These are phyloP conservation scores for Hyles lineata DNA, from an alignment of 2,888 invertebrate genomes.

Conservation along the genomic window DNA sequence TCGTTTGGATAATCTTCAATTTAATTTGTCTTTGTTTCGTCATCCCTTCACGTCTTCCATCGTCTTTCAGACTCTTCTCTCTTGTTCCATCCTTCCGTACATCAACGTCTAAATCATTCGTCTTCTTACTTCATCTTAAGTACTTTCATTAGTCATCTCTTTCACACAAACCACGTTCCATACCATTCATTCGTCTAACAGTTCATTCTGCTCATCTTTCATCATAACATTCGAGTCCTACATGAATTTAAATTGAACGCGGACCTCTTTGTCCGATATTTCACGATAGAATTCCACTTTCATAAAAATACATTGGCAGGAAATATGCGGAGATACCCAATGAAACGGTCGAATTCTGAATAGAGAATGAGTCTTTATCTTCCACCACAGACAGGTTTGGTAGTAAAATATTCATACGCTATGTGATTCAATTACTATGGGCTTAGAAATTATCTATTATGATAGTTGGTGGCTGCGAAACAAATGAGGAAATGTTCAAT, in stretches of 20 bases:
- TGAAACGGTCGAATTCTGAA: neutral
- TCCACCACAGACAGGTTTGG: neutral
- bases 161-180: too few relatives aligned
- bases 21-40: too few relatives aligned
- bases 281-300: neutral
- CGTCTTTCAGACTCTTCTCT: too few relatives aligned
- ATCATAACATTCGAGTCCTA: neutral
- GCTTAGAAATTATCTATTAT: neutral
- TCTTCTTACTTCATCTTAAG: too few relatives aligned
- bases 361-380: neutral
- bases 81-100: too few relatives aligned
- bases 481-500: too few relatives aligned
- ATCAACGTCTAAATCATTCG: too few relatives aligned
- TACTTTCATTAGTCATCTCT: too few relatives aligned
- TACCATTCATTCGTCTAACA: too few relatives aligned
- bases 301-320: constrained; percentile 3
- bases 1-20: too few relatives aligned
- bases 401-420: neutral
- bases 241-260: neutral
- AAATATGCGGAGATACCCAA: neutral
- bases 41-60: too few relatives aligned
- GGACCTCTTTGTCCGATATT: neutral
- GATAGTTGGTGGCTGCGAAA: neutral
- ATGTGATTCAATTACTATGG: neutral
- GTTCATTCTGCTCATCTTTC: too few relatives aligned